phyloP scores from a whole-genome alignment of 1,140 invertebrate genomes.

The Macrotrachela quadricornifera region DNA sequence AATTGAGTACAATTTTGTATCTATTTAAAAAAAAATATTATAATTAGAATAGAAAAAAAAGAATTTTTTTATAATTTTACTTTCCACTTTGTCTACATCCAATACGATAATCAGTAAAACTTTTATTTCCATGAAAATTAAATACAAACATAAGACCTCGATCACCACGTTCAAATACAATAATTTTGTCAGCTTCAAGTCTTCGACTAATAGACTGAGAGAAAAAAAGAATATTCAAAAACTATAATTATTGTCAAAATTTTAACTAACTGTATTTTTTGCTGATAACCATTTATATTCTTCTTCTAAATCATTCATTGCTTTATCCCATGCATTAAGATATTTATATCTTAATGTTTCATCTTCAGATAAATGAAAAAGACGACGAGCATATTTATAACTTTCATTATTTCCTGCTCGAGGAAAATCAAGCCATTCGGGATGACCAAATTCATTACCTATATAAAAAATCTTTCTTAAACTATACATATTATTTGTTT shows the following conservation, averaged over 20 bases:
- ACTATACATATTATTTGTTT: no score
- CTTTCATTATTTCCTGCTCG: constrained; percentile 78
- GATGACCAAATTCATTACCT: constrained; percentile 98
- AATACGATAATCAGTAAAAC: constrained; percentile 74
- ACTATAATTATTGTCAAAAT: no score
- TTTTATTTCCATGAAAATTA: constrained; percentile 79
- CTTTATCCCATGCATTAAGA: constrained; percentile 74
- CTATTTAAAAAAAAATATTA: constrained; percentile 12
- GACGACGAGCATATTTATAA: constrained; percentile 84
- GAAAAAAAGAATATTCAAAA: constrained; percentile 4
- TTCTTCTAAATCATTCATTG: constrained; percentile 67
- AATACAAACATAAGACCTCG: constrained; percentile 67
- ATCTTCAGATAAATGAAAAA: constrained; percentile 83
- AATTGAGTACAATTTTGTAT: constrained; percentile 55
- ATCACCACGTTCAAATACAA: constrained; percentile 67
- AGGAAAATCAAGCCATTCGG: constrained; percentile 98
- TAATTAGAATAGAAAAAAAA: constrained; percentile 10
- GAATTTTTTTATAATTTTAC: constrained; percentile 15
- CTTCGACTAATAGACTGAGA: constrained; percentile 80
- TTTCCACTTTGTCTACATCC: constrained; percentile 52
- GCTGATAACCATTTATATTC: constrained; percentile 51
- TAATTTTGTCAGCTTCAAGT: constrained; percentile 81
- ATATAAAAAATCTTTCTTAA: not conserved
- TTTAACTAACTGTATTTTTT: not conserved
- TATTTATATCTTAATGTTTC: constrained; percentile 62